phyloP scores from a whole-genome alignment of 1,140 invertebrate genomes.

The Mercenaria mercenaria region DNA sequence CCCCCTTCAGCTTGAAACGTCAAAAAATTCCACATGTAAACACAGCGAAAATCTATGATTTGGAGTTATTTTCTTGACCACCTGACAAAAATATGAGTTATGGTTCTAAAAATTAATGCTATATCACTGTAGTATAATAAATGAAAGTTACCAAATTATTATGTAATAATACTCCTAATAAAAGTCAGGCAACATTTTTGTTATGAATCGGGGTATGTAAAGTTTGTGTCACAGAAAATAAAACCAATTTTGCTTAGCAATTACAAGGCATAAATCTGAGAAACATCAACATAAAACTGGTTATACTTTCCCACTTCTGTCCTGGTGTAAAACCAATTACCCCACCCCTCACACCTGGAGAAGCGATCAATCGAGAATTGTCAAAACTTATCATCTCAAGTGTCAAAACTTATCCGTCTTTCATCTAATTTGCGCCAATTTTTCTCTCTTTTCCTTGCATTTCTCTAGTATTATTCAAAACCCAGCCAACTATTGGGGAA shows the following conservation, averaged over 20 bases:
- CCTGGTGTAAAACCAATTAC: conserved; percentile 48
- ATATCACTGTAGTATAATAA: too few relatives aligned
- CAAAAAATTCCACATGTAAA: too few relatives aligned
- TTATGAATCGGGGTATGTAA: too few relatives aligned
- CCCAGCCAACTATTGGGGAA: conserved; percentile 17
- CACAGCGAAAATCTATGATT: too few relatives aligned
- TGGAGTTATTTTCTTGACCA: too few relatives aligned
- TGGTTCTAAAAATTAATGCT: too few relatives aligned
- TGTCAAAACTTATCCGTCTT: conserved; percentile 63
- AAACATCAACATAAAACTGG: neutral
- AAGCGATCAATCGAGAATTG: conserved; percentile 48
- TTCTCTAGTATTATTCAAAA: conserved; percentile 29
- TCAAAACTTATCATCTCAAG: conserved; percentile 65
- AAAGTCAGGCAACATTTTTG: too few relatives aligned
- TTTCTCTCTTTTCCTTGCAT: conserved; percentile 25
- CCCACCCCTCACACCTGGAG: conserved; percentile 50
- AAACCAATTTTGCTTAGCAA: neutral
- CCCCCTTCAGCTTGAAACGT: neutral
- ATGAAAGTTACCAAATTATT: too few relatives aligned
- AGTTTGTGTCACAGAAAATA: neutral
- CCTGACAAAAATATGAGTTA: too few relatives aligned
- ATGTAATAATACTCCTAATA: too few relatives aligned
- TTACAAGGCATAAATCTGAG: neutral
- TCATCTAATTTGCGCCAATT: conserved; percentile 61
- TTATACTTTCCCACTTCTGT: conserved; percentile 11